Evolutionary conservation across 2,797 vertebrate species (phyloP).

Genomic region (Rhabdomys pumilio): DNA sequence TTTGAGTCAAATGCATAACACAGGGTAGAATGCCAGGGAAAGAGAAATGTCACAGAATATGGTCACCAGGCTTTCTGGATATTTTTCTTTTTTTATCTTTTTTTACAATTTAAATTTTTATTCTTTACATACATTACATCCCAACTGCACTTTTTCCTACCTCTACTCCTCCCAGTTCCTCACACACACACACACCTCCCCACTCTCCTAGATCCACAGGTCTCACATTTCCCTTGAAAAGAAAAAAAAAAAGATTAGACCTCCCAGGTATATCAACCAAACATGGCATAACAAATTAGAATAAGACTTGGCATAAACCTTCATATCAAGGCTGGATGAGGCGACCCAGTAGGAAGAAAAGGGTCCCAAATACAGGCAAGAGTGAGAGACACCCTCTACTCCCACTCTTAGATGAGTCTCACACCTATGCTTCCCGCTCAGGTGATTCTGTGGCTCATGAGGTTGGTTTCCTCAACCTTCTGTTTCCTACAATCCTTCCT

Average conservation of each 20-base stretch:
- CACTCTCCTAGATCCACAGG: neutral
- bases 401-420: neutral
- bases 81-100: neutral
- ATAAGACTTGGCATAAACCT: neutral
- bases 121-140: neutral
- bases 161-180: neutral
- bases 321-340: neutral
- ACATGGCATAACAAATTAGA: neutral
- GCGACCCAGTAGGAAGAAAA: neutral
- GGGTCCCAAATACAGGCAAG: neutral
- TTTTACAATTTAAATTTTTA: neutral
- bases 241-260: too few species aligned
- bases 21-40: neutral
- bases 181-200: neutral
- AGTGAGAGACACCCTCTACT: neutral
- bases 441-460: neutral
- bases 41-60: constrained; percentile 56
- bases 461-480: neutral
- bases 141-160: neutral
- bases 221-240: neutral
- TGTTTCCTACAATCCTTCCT: neutral
- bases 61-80: neutral
- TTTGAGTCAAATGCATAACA: constrained; percentile 38
- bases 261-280: neutral
- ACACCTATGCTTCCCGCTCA: neutral